Evolutionary conservation across 2,797 vertebrate species (phyloP), one percentile per base, ranked within the genome.

Genomic region (Acrossocheilus fasciatus): DNA sequence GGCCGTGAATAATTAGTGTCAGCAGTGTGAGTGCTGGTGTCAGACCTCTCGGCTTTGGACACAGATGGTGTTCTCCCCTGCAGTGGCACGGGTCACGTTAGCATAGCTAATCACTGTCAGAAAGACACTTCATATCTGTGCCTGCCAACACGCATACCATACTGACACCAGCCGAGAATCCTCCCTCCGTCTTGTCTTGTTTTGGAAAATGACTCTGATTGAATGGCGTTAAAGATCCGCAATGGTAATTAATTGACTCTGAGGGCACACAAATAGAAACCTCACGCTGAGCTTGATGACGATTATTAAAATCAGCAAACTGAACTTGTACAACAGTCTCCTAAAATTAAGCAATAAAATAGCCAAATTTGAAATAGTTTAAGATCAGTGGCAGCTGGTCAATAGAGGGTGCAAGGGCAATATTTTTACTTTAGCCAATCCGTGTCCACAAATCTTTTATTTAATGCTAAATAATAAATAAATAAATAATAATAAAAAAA

Each of bases 31-130:
- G 59, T 59, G 75, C 64, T 70, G n/a, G 72, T 78, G 87, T 79
- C 84, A 81, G 72, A 86, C 87, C 47, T 43, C 73, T 81, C 81
- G 54, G 75, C 57, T 82, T 73, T 76, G 64, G 77, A 82, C 87
- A 70, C 87, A 89, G 89, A 88, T 87, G 87, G 87, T 82, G 77
- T 81, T 85, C 81, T 84, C 47, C 47, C 45, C 54, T 73, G 18
- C 79, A 59, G 66, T 30, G 50, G 62, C 20, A 20, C 70, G n/a
- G 87, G 87, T 88, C 82, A 87, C 50, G 74, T 90, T 86, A 90
- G 85, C 89, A 72, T 88, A 50, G 79, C 85, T 88, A 87, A 90
- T 85, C 89, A 82, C 75, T 87, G 68, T 87, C 88, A 84, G n/a
- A 45, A n/a, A 36, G 57, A 84, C 36, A 26, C 43, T 66, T 57